Evolutionary conservation across 1,140 invertebrate genomes (phyloP), one percentile per base, ranked within the genome.

Genomic region (Neoseiulus cucumeris): DNA sequence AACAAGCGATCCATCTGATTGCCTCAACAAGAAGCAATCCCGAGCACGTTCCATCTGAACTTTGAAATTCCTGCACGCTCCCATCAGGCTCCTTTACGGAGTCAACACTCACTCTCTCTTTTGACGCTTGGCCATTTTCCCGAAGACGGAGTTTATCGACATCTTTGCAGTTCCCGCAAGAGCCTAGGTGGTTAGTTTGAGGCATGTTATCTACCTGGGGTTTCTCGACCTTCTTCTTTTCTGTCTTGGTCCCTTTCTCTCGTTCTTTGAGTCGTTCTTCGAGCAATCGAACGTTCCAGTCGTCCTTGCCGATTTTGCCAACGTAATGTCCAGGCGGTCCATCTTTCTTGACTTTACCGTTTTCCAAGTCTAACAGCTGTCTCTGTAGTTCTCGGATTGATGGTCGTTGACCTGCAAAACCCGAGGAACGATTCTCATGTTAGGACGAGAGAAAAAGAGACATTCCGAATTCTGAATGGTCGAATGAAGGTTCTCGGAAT

Each of bases 211-310:
- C 89, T 89, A 91, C 73, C 89, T 90, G 42, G 88, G 89, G 28
- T 91, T 88, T 73, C 90, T 87, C 25, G 85, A 79, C 67, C 39
- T 44, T 66, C 20, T 17, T 64, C 64, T 77, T 81, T 18, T 83
- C 82, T 69, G 81, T 81, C 18, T 79, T 79, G 51, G 25, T 7
- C n/a, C 42, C 25, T 20, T 33, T 30, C 41, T 70, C 28, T 20
- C 42, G 68, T 68, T 64, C 67, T 51, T 90, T 85, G 70, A 85
- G 82, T 7, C 91, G 89, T 77, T 92, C 91, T 70, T 89, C 86
- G 72, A 68, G 66, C 71, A 86, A 80, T 74, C 86, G 85, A 2
- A 92, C 83, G 75, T 92, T 91, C 90, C 90, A 94, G 76, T 94
- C 90, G 44, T 82, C 86, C 68, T 85, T 85, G 72, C 91, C 87